These are phyloP conservation scores for Panorpa germanica DNA, from an alignment of 2,888 invertebrate genomes.

Conservation along the genomic window DNA sequence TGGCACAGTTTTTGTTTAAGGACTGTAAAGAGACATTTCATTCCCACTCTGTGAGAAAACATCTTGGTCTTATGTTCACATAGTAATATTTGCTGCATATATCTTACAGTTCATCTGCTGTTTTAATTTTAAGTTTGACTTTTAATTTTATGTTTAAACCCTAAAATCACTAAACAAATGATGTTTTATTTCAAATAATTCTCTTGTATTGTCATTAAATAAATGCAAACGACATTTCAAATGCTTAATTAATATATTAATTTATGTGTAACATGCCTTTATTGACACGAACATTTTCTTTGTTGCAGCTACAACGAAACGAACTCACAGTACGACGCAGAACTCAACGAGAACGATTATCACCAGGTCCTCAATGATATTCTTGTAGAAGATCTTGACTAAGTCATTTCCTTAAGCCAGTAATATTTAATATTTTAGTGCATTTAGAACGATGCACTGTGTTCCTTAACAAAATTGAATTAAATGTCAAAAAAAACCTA, in stretches of 20 bases:
- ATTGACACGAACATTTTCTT: background rate
- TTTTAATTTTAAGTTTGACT: no score
- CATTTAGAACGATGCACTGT: no score
- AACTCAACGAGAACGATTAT: conserved; percentile 12
- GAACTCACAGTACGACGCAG: conserved; percentile 8
- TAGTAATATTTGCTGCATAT: no score
- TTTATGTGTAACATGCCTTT: background rate
- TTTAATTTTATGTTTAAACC: background rate
- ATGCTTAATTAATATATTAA: background rate
- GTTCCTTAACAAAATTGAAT: no score
- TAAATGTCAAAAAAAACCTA: no score
- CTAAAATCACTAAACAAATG: background rate
- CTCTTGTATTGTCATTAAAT: background rate
- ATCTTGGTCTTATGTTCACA: no score
- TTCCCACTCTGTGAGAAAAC: no score
- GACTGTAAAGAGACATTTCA: no score
- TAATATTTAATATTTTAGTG: no score
- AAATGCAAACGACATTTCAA: conserved; percentile 1
- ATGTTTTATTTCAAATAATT: background rate
- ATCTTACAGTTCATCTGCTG: no score
- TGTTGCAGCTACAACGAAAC: background rate
- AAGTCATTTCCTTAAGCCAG: no score
- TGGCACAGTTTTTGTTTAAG: no score
- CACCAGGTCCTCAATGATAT: conserved; percentile 12
- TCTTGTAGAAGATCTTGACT: conserved; percentile 9